phyloP scores from a whole-genome alignment of 2,797 vertebrate genomes.

The Chiloscyllium punctatum region DNA sequence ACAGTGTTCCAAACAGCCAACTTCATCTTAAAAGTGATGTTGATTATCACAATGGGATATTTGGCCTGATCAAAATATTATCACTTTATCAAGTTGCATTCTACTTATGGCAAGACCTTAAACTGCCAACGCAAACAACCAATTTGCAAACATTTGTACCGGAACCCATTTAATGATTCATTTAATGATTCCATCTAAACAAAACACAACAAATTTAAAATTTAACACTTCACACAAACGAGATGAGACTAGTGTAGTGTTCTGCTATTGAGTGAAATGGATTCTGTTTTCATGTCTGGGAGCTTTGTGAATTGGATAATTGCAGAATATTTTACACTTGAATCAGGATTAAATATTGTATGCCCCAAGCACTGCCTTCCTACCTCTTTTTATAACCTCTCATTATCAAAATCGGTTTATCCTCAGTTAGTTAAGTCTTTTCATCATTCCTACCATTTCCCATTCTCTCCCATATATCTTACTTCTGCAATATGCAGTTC shows the following conservation, averaged over 20 bases:
- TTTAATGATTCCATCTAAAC: neutral
- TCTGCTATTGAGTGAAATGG: neutral
- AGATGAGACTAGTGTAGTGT: neutral
- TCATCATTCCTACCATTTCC: neutral
- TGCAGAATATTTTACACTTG: neutral
- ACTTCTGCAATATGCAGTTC: neutral
- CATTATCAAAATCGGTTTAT: neutral
- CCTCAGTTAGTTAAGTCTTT: neutral
- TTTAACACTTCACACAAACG: neutral
- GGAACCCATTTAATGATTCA: neutral
- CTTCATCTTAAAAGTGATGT: neutral
- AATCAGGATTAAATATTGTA: neutral
- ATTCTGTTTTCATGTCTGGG: neutral
- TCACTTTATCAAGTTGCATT: neutral
- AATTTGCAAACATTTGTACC: slow-evolving; percentile 4
- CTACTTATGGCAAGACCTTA: neutral
- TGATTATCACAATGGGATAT: neutral
- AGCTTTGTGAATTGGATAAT: slow-evolving; percentile 7
- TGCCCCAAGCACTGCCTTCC: neutral
- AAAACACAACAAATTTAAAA: neutral
- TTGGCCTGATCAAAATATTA: neutral
- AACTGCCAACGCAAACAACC: neutral
- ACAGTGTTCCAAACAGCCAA: neutral
- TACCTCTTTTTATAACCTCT: neutral
- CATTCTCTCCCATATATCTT: neutral